Conservation (phyloP, 2,113 vertebrate species). For the Anser cygnoides region DNA sequence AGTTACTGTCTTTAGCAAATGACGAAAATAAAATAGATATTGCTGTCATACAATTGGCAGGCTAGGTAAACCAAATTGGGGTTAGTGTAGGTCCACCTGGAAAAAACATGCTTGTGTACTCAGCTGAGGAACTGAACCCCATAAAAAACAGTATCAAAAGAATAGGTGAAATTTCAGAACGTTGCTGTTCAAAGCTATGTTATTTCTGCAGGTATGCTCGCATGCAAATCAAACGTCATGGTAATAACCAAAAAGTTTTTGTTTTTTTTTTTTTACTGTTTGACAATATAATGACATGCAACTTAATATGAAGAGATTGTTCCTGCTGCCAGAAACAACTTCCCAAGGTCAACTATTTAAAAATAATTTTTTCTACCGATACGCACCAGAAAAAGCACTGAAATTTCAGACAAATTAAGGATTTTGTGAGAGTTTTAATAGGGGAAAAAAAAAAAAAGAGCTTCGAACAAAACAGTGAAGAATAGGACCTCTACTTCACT, state of each 20-base stretch:
- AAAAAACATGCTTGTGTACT: not conserved
- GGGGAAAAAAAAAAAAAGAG: not conserved
- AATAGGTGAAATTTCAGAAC: not conserved
- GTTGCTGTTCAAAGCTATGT: not conserved
- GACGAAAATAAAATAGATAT: no score
- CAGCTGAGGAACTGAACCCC: not conserved
- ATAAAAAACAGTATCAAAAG: not conserved
- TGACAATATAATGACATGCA: not conserved
- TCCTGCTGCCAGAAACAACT: not conserved
- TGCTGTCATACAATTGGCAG: no score
- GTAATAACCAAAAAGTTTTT: not conserved
- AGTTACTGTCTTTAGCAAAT: no score
- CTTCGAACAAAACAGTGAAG: not conserved
- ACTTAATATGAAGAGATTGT: not conserved
- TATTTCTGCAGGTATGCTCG: not conserved
- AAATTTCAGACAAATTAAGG: not conserved
- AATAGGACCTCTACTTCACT: not conserved
- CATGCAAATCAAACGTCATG: not conserved
- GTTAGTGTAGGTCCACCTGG: not conserved
- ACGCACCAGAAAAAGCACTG: not conserved
- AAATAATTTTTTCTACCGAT: not conserved
- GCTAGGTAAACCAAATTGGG: no score
- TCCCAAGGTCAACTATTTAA: not conserved
- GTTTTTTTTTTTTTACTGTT: not conserved
- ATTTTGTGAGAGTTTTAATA: not conserved